These are phyloP conservation scores for Anabacerthia variegaticeps DNA, from an alignment of 2,797 vertebrate genomes.

Conservation along the genomic window DNA sequence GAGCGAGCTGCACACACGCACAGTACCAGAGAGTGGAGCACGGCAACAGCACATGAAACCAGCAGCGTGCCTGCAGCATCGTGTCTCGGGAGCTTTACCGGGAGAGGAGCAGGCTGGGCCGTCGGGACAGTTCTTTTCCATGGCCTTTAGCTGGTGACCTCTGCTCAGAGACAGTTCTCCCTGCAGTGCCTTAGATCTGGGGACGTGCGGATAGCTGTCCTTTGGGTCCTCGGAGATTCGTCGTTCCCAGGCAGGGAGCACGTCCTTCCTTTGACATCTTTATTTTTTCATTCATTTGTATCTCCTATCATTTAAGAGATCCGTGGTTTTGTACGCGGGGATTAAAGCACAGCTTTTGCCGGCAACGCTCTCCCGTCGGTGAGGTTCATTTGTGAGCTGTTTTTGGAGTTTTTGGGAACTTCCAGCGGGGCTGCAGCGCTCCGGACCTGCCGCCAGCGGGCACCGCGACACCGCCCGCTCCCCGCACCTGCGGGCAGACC, in stretches of 20 bases:
- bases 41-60: neutral
- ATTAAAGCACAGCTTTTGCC: slow-evolving; percentile 48
- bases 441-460: neutral
- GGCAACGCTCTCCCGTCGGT: accelerated
- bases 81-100: neutral
- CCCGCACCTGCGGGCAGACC: accelerated
- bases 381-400: neutral
- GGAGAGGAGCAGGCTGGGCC: neutral
- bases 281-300: neutral
- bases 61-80: accelerated
- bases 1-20: neutral
- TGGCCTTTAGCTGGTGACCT: neutral
- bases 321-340: neutral
- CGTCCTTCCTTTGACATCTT: neutral
- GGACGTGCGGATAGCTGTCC: neutral
- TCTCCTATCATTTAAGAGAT: neutral
- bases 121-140: neutral
- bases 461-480: neutral
- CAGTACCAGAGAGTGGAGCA: slow-evolving; percentile 64
- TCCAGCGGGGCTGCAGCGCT: neutral
- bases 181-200: neutral
- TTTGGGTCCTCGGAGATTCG: neutral
- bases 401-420: neutral
- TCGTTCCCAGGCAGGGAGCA: neutral
- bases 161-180: neutral